These are phyloP conservation scores for Paracanthobrama guichenoti DNA, from an alignment of 2,113 vertebrate species.

Conservation along the genomic window DNA sequence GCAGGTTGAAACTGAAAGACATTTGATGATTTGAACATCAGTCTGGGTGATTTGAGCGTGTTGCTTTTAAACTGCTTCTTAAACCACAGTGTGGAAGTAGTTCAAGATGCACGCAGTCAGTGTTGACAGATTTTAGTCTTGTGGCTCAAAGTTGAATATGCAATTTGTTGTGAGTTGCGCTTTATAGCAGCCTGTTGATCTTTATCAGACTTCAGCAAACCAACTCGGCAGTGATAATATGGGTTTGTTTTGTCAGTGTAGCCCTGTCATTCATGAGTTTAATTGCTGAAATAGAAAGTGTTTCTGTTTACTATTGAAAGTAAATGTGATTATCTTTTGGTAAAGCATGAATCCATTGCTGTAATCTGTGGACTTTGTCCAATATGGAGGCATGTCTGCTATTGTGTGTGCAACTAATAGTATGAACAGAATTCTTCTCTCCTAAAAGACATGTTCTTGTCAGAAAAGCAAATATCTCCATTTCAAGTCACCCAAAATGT, in stretches of 20 bases:
- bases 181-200: neutral
- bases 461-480: slow-evolving; percentile 44
- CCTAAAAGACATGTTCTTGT: slow-evolving; percentile 23
- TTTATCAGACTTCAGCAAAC: neutral
- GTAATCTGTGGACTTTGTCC: neutral
- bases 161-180: neutral
- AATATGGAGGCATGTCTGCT: neutral
- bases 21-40: neutral
- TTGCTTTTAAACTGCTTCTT: neutral
- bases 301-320: neutral
- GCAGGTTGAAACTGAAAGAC: neutral
- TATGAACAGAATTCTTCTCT: neutral
- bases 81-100: neutral
- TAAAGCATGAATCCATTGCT: neutral
- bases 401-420: slow-evolving; percentile 3
- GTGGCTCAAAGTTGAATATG: neutral
- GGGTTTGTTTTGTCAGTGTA: neutral
- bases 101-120: neutral
- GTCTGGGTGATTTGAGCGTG: neutral
- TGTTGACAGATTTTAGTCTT: neutral
- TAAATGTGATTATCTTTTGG: neutral
- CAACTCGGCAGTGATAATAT: neutral
- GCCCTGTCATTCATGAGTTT: neutral
- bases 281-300: neutral
- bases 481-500: slow-evolving; percentile 42